Evolutionary conservation across 2,888 invertebrate genomes (phyloP), one percentile per base, ranked within the genome.

Genomic region (Cryptocheilus praepositus): DNA sequence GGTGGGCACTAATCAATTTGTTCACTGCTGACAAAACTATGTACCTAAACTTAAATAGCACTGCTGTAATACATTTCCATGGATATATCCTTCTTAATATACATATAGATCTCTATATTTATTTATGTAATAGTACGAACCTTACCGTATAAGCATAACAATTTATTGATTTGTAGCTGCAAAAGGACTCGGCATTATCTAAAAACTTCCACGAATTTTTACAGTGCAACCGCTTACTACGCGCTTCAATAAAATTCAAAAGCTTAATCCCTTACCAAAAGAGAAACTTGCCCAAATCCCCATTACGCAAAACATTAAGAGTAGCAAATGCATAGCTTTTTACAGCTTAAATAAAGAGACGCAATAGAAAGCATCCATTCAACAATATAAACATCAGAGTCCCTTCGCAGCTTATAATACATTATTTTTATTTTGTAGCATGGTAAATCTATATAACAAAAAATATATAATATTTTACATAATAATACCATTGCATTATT

Each of bases 381-480:
- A 68, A 58, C 57, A 69, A 51, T 67, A 75, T 57, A 58, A 74
- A 71, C 68, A 64, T 61, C 74, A 70, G 62, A 73, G 68, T 65
- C 64, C 69, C 67, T 72, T 68, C 71, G 77, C 72, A 77, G 67
- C 70, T 67, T 58, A 70, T 73, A 73, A 60, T 76, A 74, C 67
- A 63, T 64, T 72, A 62, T 56, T 65, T 65, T 36, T 52, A 58
- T 70, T 66, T 58, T 43, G 36, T 61, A 71, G 65, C 69, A 71
- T 68, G 68, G 70, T 79, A 79, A 64, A 80, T 78, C 81, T 82
- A 81, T 80, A 84, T 87, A 87, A 87, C 86, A 87, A 87, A 87
- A 86, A 86, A 87, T 86, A 87, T 83, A 85, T 76, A 77, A 76
- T 84, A 86, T 85, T 82, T 85, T 84, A 85, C 86, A 87, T 36